Evolutionary conservation across 2,797 vertebrate species (phyloP), one percentile per base, ranked within the genome.

Genomic region (Anguilla obscura): DNA sequence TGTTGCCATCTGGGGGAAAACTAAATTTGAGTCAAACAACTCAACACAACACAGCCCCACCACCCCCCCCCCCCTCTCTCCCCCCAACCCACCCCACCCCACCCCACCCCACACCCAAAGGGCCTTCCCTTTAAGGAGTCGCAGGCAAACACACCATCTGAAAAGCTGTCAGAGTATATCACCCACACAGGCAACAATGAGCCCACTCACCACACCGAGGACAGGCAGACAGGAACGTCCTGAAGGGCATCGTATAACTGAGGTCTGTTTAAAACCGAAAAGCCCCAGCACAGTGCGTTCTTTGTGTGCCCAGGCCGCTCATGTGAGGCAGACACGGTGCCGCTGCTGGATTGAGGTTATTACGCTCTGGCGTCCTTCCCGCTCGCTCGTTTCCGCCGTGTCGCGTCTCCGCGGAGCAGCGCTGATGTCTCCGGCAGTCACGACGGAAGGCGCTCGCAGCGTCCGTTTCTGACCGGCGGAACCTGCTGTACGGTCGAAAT

Each of bases 1-100:
- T 88, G 87, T 85, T 88, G 58, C 69, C 87, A 85, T 66, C 84
- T 76, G 56, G 58, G 60, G 45, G 36, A 52, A 48, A 50, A 40
- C 87, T 85, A 90, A 90, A 91, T 93, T 93, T 88, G 91, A 93
- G 90, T 89, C 89, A 93, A 93, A 93, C 91, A 93, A 94, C 93
- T 86, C 91, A 87, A 88, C 88, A 4, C 40, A 30, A 63, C 52
- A 24, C n/a, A 24, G 4, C 82, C 82, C 80, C 80, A 3, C 36
- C 2, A 10, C 21, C 40, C 36, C 36, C 18, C 16, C 45, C 76
- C 2, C 45, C 79, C 86, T 58, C 1, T 58, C 40, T 45, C 50
- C 50, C 80, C 80, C 76, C 79, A 14, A 79, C 1, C 12, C 36
- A 40, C 2, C 21, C 40, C 36, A 18, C 5, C 76, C 21, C 76